Evolutionary conservation across 1,140 invertebrate species (phyloP).

Genomic region (Eurosta solidaginis): DNA sequence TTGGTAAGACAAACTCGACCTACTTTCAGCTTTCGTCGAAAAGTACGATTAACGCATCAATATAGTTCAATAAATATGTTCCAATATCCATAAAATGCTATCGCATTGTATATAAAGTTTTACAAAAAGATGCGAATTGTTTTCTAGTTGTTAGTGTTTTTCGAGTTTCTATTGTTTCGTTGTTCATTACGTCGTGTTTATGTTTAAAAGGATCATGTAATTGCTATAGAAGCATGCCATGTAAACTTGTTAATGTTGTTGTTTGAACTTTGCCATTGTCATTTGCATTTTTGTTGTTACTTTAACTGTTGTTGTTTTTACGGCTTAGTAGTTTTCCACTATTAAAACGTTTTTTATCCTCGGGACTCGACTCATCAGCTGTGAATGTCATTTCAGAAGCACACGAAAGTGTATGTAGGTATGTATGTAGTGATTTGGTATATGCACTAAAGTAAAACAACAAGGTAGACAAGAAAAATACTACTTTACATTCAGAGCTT

Average conservation of each 20-base stretch:
- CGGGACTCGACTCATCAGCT: neutral
- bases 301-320: neutral
- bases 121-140: neutral
- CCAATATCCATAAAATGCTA: too few relatives aligned
- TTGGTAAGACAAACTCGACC: too few relatives aligned
- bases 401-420: neutral
- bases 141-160: neutral
- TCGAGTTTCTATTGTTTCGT: neutral
- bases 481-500: too few relatives aligned
- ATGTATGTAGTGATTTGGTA: neutral
- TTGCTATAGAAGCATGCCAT: conserved; percentile 15
- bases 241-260: conserved; percentile 25
- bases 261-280: neutral
- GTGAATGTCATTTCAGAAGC: neutral
- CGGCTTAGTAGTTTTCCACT: neutral
- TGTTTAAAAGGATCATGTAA: conserved; percentile 10
- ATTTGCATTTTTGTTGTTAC: neutral
- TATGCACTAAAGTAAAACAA: too few relatives aligned
- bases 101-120: neutral
- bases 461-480: too few relatives aligned
- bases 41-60: too few relatives aligned
- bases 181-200: conserved; percentile 7
- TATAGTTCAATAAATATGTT: too few relatives aligned
- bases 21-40: too few relatives aligned
- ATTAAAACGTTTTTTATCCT: conserved; percentile 2